These are phyloP conservation scores for Coptodon rendalli DNA, from an alignment of 2,113 vertebrate species.

Conservation along the genomic window DNA sequence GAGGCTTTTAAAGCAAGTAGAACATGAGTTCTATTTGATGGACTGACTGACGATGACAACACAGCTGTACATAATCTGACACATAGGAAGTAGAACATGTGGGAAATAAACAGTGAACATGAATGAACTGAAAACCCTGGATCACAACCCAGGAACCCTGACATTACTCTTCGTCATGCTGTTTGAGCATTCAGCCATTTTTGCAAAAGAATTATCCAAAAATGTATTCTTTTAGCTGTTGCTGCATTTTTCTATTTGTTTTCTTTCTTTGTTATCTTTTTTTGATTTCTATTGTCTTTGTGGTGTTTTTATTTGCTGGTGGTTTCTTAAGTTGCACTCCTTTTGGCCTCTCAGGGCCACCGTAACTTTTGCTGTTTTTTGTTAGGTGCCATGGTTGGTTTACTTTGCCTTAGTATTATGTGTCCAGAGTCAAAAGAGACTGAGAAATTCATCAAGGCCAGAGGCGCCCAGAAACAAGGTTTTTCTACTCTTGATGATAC, in stretches of 20 bases:
- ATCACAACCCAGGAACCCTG: background rate
- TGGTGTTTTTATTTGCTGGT: background rate
- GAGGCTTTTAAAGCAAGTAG: background rate
- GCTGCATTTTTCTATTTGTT: background rate
- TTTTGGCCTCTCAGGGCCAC: background rate
- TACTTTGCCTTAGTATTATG: background rate
- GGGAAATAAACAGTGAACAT: background rate
- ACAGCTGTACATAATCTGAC: background rate
- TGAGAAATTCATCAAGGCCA: background rate
- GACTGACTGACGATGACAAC: background rate
- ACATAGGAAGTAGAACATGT: background rate
- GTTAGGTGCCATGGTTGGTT: background rate
- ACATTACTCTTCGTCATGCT: background rate
- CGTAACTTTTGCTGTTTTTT: background rate
- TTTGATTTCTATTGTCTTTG: rapidly evolving
- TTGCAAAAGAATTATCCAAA: rapidly evolving
- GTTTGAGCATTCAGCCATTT: background rate
- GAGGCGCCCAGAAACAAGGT: background rate
- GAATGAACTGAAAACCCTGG: background rate
- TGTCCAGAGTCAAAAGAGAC: background rate
- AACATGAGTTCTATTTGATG: background rate
- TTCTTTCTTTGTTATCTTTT: background rate
- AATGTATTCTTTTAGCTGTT: background rate
- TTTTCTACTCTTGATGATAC: background rate
- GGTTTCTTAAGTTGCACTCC: background rate